Evolutionary conservation across 2,888 invertebrate species (phyloP).

Genomic region (Apeira syringaria): DNA sequence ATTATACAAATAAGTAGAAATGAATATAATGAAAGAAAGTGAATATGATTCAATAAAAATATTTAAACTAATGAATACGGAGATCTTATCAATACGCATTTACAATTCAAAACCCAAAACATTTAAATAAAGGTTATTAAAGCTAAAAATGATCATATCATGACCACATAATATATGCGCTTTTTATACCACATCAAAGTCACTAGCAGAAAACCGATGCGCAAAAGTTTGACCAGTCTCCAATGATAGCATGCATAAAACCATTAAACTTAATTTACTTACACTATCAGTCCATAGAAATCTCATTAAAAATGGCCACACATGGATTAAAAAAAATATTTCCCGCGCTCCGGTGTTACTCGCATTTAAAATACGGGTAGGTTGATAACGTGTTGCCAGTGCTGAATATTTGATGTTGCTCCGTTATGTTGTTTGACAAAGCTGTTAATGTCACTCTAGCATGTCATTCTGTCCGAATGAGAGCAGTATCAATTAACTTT

Average conservation of each 20-base stretch:
- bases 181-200: too few relatives aligned
- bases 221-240: slow-evolving; percentile 9
- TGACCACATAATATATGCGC: too few relatives aligned
- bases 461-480: slow-evolving; percentile 62
- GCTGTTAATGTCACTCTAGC: slow-evolving; percentile 79
- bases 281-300: slow-evolving; percentile 28
- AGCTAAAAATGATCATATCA: too few relatives aligned
- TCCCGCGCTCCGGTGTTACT: slow-evolving; percentile 54
- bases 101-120: too few relatives aligned
- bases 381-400: slow-evolving; percentile 57
- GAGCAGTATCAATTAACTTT: slow-evolving; percentile 47
- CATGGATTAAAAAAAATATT: slow-evolving; percentile 28
- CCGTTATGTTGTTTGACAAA: slow-evolving; percentile 73
- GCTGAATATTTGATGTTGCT: slow-evolving; percentile 65
- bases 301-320: slow-evolving; percentile 22
- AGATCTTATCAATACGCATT: too few relatives aligned
- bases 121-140: too few relatives aligned
- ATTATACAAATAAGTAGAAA: too few relatives aligned
- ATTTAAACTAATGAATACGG: too few relatives aligned
- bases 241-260: slow-evolving; percentile 19
- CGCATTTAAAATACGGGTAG: slow-evolving; percentile 59
- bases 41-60: too few relatives aligned
- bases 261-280: slow-evolving; percentile 25
- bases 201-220: background rate
- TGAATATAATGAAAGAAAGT: too few relatives aligned